Percentiles rank a stretch among this genome's conserved stretches.
Evolutionary conservation across 2,113 vertebrate genomes (phyloP).

Genomic region (Labeo catla): DNA sequence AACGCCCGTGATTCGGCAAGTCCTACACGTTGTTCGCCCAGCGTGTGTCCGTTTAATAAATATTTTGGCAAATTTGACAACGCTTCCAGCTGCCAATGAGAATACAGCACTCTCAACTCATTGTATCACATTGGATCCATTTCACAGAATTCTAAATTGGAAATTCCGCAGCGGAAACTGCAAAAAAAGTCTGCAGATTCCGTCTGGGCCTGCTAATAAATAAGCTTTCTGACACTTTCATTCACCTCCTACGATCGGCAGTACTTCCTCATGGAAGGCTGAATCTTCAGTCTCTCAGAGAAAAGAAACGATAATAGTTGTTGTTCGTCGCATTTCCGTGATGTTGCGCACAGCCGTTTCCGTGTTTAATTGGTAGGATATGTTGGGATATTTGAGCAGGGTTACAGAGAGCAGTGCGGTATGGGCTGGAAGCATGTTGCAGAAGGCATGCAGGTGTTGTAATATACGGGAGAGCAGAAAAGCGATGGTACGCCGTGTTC

Average conservation of each 20-base stretch:
- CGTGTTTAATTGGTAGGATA: conserved; percentile 33
- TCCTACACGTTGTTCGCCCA: background rate
- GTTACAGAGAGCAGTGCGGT: conserved; percentile 67
- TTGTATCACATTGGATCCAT: background rate
- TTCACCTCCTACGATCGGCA: background rate
- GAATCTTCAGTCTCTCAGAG: conserved; percentile 41
- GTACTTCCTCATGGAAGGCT: conserved; percentile 53
- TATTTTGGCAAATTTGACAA: background rate
- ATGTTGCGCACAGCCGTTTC: conserved; percentile 54
- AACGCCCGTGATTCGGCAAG: background rate
- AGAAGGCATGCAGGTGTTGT: conserved; percentile 74
- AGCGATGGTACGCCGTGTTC: conserved; percentile 63
- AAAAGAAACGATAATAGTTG: background rate
- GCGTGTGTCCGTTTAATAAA: background rate
- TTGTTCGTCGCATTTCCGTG: background rate
- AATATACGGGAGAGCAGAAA: conserved; percentile 73
- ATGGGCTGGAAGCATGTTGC: conserved; percentile 76
- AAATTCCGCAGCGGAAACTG: background rate
- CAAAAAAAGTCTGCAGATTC: background rate
- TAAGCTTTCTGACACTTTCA: background rate
- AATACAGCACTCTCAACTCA: background rate
- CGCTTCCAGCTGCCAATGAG: background rate
- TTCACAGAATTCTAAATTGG: background rate
- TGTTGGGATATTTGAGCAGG: conserved; percentile 61
- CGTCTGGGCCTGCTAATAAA: conserved; percentile 1